Conservation (phyloP, 1,140 invertebrate genomes). For the Anastrepha obliqua region DNA sequence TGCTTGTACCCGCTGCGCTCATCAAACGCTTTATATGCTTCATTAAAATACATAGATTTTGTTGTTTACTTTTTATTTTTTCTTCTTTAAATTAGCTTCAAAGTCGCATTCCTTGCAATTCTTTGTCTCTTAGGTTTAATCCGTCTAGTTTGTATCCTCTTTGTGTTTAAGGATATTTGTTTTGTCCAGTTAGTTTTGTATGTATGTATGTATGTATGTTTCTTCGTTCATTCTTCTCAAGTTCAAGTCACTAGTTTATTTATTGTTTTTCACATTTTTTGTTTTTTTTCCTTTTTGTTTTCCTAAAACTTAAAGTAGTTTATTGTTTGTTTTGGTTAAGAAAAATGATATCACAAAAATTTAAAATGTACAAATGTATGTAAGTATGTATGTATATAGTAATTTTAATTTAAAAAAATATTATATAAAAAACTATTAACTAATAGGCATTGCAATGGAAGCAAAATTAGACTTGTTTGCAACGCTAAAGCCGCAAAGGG, state of each 20-base stretch:
- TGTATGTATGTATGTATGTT: no score
- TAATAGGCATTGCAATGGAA: conserved; percentile 36
- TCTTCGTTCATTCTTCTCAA: background rate
- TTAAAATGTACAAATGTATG: conserved; percentile 44
- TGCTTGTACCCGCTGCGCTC: background rate
- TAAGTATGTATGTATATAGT: conserved; percentile 48
- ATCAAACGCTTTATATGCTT: conserved; percentile 26
- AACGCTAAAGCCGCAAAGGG: background rate
- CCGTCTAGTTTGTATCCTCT: background rate
- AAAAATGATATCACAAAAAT: conserved; percentile 51
- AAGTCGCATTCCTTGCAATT: conserved; percentile 47
- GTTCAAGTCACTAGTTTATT: conserved; percentile 32
- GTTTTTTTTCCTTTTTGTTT: background rate
- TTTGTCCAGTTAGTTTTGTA: no score
- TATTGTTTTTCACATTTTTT: background rate
- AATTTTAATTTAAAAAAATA: conserved; percentile 32
- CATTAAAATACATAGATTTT: conserved; percentile 11
- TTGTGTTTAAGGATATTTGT: no score
- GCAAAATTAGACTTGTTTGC: background rate
- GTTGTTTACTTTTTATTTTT: background rate
- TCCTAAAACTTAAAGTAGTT: background rate
- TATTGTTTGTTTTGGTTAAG: conserved; percentile 29
- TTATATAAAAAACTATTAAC: background rate
- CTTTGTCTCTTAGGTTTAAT: conserved; percentile 7
- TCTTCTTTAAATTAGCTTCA: background rate